Conservation (phyloP, 2,888 invertebrate genomes). For the Herminia tarsipennalis region DNA sequence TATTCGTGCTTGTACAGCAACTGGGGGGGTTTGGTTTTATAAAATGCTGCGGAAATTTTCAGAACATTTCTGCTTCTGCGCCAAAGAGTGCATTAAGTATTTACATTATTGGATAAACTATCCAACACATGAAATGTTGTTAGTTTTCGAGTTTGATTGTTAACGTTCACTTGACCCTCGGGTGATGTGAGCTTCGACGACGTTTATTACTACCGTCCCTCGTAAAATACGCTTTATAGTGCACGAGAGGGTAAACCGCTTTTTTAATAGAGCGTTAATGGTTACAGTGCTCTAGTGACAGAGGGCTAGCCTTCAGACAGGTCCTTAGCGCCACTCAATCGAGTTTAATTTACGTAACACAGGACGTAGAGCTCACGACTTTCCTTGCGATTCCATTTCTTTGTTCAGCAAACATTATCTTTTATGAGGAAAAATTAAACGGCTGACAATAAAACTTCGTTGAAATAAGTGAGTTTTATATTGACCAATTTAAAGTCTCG, state of each 20-base stretch:
- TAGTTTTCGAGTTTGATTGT: slow-evolving; percentile 59
- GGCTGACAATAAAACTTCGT: slow-evolving; percentile 44
- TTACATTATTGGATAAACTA: slow-evolving; percentile 39
- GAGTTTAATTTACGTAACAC: slow-evolving; percentile 16
- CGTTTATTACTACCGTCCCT: slow-evolving; percentile 60
- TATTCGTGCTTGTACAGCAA: slow-evolving; percentile 22
- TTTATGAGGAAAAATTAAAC: slow-evolving; percentile 37
- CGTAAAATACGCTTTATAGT: slow-evolving; percentile 65
- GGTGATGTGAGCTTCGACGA: slow-evolving; percentile 58
- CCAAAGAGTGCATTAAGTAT: slow-evolving; percentile 13
- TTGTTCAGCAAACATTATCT: slow-evolving; percentile 27
- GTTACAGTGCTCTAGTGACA: slow-evolving; percentile 51
- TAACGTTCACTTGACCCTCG: slow-evolving; percentile 60
- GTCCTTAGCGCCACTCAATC: slow-evolving; percentile 11
- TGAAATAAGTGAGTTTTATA: slow-evolving; percentile 50
- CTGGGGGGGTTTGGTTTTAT: slow-evolving; percentile 20
- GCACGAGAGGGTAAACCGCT: slow-evolving; percentile 61
- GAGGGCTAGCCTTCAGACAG: slow-evolving; percentile 31
- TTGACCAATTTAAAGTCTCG: slow-evolving; percentile 52
- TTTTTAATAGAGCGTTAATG: slow-evolving; percentile 70
- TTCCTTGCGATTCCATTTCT: slow-evolving; percentile 23
- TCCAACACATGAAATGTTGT: slow-evolving; percentile 46
- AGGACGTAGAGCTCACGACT: slow-evolving; percentile 3
- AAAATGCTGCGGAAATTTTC: slow-evolving; percentile 16
- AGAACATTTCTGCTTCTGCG: not conserved